Percentiles rank a stretch among this genome's conserved stretches.
These are phyloP conservation scores for Dicranocentrus wangi DNA, from an alignment of 2,888 invertebrate species.

Conservation along the genomic window DNA sequence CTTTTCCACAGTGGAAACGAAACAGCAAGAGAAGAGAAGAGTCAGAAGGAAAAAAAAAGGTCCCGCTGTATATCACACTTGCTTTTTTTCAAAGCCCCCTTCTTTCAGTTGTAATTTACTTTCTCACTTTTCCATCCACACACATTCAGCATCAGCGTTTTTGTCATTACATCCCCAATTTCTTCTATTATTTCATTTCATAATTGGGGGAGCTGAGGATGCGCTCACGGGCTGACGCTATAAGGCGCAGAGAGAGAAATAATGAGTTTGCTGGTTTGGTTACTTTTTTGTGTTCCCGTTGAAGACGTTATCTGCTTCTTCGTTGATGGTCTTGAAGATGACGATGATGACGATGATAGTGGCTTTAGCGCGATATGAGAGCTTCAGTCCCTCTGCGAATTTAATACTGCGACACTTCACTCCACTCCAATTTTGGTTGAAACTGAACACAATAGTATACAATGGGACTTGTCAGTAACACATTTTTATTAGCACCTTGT, in stretches of 20 bases:
- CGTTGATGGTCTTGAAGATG: too few species aligned
- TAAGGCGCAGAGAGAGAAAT: neutral
- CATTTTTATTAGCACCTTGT: too few species aligned
- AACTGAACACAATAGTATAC: too few species aligned
- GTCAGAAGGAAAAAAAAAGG: conserved; percentile 2
- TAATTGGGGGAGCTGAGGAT: conserved; percentile 13
- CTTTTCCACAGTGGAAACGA: neutral
- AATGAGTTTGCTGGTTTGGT: neutral
- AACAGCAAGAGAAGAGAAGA: neutral
- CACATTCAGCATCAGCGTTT: neutral
- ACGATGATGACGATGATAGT: too few species aligned
- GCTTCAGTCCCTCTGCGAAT: too few species aligned
- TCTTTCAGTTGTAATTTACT: conserved; percentile 5
- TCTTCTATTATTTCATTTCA: conserved; percentile 7
- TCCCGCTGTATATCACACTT: conserved; percentile 4
- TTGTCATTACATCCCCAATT: conserved; percentile 29
- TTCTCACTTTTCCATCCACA: conserved; percentile 41
- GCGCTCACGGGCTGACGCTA: neutral
- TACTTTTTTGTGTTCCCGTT: too few species aligned
- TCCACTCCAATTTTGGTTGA: too few species aligned
- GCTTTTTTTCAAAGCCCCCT: conserved; percentile 1
- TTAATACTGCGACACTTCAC: too few species aligned
- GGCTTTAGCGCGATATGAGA: too few species aligned
- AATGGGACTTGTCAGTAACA: too few species aligned
- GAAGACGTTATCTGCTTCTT: too few species aligned